Conservation (phyloP, 2,888 invertebrate genomes). For the Megastigmus dorsalis region DNA sequence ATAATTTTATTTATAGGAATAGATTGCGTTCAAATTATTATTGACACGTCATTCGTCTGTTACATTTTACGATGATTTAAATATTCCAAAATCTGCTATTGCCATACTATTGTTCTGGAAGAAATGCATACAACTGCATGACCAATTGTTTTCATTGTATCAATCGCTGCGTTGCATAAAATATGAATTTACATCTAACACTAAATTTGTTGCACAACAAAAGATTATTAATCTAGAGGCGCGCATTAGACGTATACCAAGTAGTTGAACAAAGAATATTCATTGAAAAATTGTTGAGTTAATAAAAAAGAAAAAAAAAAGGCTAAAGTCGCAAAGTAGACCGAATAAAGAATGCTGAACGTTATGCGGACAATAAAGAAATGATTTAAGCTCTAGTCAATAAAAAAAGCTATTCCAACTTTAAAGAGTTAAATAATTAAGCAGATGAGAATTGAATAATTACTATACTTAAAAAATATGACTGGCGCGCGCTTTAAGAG, state of each 20-base stretch:
- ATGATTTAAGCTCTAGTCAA: slow-evolving; percentile 38
- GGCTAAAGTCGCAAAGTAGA: background rate
- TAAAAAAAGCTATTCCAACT: slow-evolving; percentile 32
- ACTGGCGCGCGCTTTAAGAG: slow-evolving; percentile 15
- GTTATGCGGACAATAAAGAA: slow-evolving; percentile 12
- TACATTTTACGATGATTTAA: slow-evolving; percentile 5
- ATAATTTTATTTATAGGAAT: background rate
- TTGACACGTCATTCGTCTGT: background rate
- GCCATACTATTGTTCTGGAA: background rate
- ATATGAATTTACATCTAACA: slow-evolving; percentile 7
- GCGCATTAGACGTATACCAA: no score
- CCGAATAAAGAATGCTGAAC: background rate
- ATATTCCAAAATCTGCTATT: background rate
- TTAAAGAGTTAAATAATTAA: slow-evolving; percentile 42
- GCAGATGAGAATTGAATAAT: slow-evolving; percentile 46
- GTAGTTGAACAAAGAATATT: background rate
- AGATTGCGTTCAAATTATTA: background rate
- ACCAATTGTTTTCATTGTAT: slow-evolving; percentile 14
- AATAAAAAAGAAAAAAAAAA: no score
- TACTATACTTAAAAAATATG: slow-evolving; percentile 47
- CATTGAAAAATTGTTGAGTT: background rate
- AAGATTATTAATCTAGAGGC: slow-evolving; percentile 14
- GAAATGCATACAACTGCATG: background rate
- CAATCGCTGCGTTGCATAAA: slow-evolving; percentile 9
- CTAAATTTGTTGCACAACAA: slow-evolving; percentile 1